Evolutionary conservation across 2,113 vertebrate species (phyloP), one percentile per base, ranked within the genome.

Genomic region (Onychorhynchus coronatus): DNA sequence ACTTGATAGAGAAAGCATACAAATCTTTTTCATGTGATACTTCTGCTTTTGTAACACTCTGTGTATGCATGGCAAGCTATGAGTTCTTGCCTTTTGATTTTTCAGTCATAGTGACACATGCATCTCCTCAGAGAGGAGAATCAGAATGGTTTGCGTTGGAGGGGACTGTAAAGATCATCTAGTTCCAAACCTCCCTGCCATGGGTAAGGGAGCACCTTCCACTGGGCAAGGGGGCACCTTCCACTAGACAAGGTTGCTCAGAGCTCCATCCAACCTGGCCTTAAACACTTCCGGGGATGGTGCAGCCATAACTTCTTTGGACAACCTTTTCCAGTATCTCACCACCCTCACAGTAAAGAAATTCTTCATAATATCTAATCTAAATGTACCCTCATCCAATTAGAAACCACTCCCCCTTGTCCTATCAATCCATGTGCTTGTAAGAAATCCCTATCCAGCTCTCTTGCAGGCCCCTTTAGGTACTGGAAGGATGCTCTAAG

Each of bases 131-230:
- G 41, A 65, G 27, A 31, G 39, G 62, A 42, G 20, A 28, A 62
- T 28, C 25, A 39, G 47, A 31, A 55, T 62, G 22, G 12, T 70
- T 77, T 63, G 47, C 7, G 10, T 55, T 90, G 49, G 63, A 42
- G 42, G 27, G 55, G 25, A 56, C 41, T 14, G 17, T 55, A 33
- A 62, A 35, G 41, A 47, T 31, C 9, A 19, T 31, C 21, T 47
- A 0, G 0, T 63, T 77, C 41, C 27, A 49, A 1, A 8, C 2
- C 1, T 9, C 11, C 5, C 14, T 55, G 21, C 31, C 16, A 1
- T 18, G 11, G 21, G 25, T 14, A 42, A n/a, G n/a, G 30, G 21
- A n/a, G 16, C 14, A 11, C n/a, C 4, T 56, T 55, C 25, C 4
- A 9, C 21, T 35, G 23, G 30, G 35, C 12, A 9, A 37, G 12